Evolutionary conservation across 2,113 vertebrate genomes (phyloP).

Genomic region (Cyphomyrus discorhynchus): DNA sequence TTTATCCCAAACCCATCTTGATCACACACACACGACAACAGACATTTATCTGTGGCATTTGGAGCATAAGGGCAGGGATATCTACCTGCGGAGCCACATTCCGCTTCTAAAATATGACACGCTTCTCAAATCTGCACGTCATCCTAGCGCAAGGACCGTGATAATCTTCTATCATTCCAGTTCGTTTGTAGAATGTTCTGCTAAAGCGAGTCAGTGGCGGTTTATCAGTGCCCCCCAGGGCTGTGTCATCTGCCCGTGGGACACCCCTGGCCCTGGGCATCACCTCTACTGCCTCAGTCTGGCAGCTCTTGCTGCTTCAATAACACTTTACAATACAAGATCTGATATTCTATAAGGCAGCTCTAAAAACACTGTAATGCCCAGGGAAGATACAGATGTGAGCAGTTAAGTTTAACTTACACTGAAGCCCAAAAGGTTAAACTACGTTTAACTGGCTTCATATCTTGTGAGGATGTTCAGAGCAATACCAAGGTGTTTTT

Average conservation of each 20-base stretch:
- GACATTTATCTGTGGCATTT: not conserved
- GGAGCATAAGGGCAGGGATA: not conserved
- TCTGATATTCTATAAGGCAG: not conserved
- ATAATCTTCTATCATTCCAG: not conserved
- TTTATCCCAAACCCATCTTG: not conserved
- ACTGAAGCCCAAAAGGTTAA: not conserved
- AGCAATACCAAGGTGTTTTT: not conserved
- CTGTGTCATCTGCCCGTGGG: not conserved
- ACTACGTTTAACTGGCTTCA: not conserved
- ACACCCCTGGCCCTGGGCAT: not conserved
- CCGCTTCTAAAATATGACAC: not conserved
- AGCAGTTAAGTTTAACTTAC: not conserved
- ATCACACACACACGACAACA: not conserved
- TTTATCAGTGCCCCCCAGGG: not conserved
- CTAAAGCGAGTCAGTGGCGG: not conserved
- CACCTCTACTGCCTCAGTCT: not conserved
- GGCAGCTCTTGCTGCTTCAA: not conserved
- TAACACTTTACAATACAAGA: not conserved
- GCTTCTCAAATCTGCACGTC: not conserved
- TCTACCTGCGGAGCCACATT: not conserved
- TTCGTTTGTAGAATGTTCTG: not conserved
- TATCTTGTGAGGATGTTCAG: not conserved
- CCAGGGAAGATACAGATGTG: not conserved
- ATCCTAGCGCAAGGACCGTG: not conserved
- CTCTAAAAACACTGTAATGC: not conserved